Evolutionary conservation across 2,113 vertebrate genomes (phyloP), one percentile per base, ranked within the genome.

Genomic region (Phaethornis superciliosus): DNA sequence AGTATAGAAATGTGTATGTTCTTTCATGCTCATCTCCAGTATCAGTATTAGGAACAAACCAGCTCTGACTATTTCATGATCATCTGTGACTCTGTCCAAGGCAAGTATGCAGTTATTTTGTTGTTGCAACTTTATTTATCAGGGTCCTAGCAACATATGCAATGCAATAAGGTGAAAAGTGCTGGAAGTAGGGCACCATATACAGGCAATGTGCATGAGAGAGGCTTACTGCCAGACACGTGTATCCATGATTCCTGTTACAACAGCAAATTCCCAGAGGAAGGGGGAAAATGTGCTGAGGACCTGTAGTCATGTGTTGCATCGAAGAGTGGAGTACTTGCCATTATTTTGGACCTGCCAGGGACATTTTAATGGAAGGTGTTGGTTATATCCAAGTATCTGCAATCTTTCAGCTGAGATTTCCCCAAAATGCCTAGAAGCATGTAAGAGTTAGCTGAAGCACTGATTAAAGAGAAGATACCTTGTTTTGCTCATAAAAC

Each of bases 401-500:
- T 55, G 24, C 67, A 76, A 40, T 54, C 35, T 27, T 9, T 79
- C 37, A 68, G 24, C 49, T 81, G 42, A 26, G 22, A 62, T 85
- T 82, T 64, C 33, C 19, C 12, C 30, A 44, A 24, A 60, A n/a
- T 64, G 23, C 35, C 40, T 89, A 19, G 37, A 35, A 75, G 28
- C 17, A 15, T 35, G 27, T 49, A 68, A 76, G 46, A 71, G 40
- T 64, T 62, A 42, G 51, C 15, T 49, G 42, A 89, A 81, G 18
- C 35, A 70, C 56, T 80, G 49, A 60, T 89, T 79, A 55, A 42
- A 81, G 56, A 68, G 23, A 63, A 24, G 54, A 15, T 22, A 37
- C 60, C 89, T 91, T 81, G 30, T 33, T 91, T 79, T 91, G n/a
- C 56, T 87, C 4, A 20, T 54, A 44, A 92, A 88, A 56, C 52